Evolutionary conservation across 1,140 invertebrate genomes (phyloP).

Genomic region (Drosophila miranda): DNA sequence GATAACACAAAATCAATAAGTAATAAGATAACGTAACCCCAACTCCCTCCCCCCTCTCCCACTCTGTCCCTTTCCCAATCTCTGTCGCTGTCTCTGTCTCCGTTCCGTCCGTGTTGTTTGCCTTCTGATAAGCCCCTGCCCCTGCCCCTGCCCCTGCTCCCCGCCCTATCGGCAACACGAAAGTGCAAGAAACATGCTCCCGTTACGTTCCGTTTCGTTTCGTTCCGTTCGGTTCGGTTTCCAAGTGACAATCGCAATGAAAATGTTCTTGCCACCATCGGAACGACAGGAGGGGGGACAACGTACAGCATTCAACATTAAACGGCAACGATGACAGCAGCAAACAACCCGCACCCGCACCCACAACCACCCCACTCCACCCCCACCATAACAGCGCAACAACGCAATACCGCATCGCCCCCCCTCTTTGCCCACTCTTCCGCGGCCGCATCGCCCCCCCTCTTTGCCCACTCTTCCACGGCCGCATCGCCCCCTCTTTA

Average conservation of each 20-base stretch:
- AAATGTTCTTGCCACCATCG: conserved; percentile 37
- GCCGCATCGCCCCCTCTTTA: no score
- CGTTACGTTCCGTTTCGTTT: not conserved
- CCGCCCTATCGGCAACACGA: conserved; percentile 3
- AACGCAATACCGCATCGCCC: no score
- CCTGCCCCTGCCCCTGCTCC: not conserved
- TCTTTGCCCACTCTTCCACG: no score
- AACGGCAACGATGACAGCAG: conserved; percentile 14
- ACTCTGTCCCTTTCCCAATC: not conserved
- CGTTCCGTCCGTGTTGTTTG: conserved; percentile 35
- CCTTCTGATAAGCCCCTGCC: conserved; percentile 46
- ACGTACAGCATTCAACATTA: no score
- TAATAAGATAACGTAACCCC: conserved; percentile 72
- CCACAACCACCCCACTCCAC: no score
- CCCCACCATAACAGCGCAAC: no score
- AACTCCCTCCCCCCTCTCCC: conserved; percentile 20
- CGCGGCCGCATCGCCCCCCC: no score
- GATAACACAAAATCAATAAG: conserved; percentile 75
- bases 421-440: no score
- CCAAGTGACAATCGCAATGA: conserved; percentile 53
- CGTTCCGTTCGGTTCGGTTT: not conserved
- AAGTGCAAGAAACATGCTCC: conserved; percentile 30
- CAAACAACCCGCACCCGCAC: not conserved
- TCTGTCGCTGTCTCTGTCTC: no score
- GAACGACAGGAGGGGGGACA: not conserved